Conservation (phyloP, 2,113 vertebrate species). For the Nerophis ophidion region DNA sequence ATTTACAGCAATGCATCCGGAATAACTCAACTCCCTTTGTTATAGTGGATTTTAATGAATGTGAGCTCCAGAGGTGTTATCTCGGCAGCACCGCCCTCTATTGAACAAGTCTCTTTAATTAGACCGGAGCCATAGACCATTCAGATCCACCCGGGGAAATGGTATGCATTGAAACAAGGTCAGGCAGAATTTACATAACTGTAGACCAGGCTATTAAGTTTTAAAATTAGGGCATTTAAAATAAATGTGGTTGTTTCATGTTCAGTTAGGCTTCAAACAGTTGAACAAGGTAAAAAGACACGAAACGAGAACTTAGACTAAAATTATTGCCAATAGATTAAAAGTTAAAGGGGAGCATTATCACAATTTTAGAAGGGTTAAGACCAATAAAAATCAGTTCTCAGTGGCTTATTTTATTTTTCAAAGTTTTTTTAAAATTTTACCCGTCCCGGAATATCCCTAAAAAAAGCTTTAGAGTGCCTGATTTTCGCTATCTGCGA, state of each 20-base stretch:
- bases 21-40: background rate
- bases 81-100: slow-evolving; percentile 1
- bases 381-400: too few species aligned
- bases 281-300: background rate
- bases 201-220: background rate
- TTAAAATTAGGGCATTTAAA: background rate
- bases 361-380: too few species aligned
- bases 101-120: slow-evolving; percentile 9
- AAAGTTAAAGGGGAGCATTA: too few species aligned
- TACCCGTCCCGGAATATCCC: too few species aligned
- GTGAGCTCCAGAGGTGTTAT: background rate
- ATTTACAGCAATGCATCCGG: slow-evolving; percentile 1
- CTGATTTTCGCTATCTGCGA: too few species aligned
- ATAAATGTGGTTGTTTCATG: background rate
- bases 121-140: slow-evolving; percentile 3
- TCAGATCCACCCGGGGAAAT: background rate
- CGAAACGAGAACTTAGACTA: too few species aligned
- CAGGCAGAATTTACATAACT: background rate
- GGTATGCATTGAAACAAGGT: slow-evolving; percentile 8
- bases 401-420: too few species aligned
- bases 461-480: too few species aligned
- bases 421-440: too few species aligned
- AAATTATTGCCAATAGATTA: too few species aligned
- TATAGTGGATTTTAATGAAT: slow-evolving; percentile 22
- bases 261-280: background rate